Conservation (phyloP, 1,140 invertebrate species). For the Drosophila cardini region DNA sequence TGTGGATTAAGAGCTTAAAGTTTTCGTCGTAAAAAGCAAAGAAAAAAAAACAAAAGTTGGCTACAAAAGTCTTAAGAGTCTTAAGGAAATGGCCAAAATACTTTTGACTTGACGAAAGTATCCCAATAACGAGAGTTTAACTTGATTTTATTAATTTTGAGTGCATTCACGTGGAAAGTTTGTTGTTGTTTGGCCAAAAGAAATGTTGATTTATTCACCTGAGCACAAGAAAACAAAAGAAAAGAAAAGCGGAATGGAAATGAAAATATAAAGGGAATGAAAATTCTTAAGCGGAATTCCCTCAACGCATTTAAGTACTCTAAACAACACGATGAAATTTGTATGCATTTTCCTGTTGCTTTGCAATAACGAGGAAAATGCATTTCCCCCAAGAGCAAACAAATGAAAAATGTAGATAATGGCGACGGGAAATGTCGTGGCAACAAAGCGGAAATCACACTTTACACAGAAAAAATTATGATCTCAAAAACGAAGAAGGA, state of each 20-base stretch:
- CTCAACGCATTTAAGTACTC: not conserved
- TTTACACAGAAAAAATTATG: conserved; percentile 33
- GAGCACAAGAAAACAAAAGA: not conserved
- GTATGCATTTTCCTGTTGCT: not conserved
- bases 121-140: not conserved
- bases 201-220: conserved; percentile 6
- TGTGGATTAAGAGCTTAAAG: conserved; percentile 33
- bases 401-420: conserved; percentile 44
- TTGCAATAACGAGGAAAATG: conserved; percentile 48
- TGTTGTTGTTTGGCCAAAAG: conserved; percentile 5
- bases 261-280: too few relatives aligned
- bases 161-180: conserved; percentile 12
- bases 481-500: conserved; percentile 12
- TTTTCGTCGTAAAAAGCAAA: conserved; percentile 14
- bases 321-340: conserved; percentile 33
- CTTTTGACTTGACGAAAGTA: conserved; percentile 16
- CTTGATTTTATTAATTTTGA: conserved; percentile 30
- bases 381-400: conserved; percentile 41
- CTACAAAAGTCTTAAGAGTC: conserved; percentile 16
- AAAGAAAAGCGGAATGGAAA: too few relatives aligned
- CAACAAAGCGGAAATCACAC: conserved; percentile 61
- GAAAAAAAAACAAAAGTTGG: conserved; percentile 7
- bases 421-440: conserved; percentile 53
- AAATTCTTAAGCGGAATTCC: not conserved
- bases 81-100: conserved; percentile 27